phyloP scores from a whole-genome alignment of 2,113 vertebrate genomes.

The Spermophilus dauricus region DNA sequence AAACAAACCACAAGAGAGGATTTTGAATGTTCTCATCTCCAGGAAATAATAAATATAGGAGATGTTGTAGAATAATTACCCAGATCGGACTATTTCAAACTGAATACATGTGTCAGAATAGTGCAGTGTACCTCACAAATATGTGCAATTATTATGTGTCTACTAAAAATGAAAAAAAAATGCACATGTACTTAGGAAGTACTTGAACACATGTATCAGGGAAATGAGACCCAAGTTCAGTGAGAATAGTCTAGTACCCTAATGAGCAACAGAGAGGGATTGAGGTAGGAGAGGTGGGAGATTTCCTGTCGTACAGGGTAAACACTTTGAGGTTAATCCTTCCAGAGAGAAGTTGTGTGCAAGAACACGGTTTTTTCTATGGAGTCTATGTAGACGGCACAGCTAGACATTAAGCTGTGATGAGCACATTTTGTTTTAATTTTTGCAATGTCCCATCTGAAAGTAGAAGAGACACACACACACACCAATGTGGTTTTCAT shows the following conservation, averaged over 20 bases:
- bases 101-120: neutral
- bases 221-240: fast-evolving
- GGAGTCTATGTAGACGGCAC: fast-evolving
- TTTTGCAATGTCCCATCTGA: neutral
- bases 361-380: neutral
- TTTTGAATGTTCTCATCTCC: neutral
- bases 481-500: fast-evolving
- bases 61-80: too few relatives aligned
- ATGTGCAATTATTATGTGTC: neutral
- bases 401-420: fast-evolving
- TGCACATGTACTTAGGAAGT: fast-evolving
- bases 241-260: fast-evolving
- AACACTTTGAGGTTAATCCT: fast-evolving
- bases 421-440: neutral
- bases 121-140: fast-evolving
- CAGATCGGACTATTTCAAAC: too few relatives aligned
- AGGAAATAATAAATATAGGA: neutral
- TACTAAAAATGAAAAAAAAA: too few relatives aligned
- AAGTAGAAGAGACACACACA: neutral
- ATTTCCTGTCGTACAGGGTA: fast-evolving
- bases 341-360: fast-evolving
- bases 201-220: neutral
- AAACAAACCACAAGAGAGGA: neutral
- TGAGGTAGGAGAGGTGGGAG: too few relatives aligned
- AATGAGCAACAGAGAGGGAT: fast-evolving